A percentile compares a stretch with the other conserved stretches of the same genome.
phyloP scores from a whole-genome alignment of 2,113 vertebrate genomes.

The Egretta garzetta region DNA sequence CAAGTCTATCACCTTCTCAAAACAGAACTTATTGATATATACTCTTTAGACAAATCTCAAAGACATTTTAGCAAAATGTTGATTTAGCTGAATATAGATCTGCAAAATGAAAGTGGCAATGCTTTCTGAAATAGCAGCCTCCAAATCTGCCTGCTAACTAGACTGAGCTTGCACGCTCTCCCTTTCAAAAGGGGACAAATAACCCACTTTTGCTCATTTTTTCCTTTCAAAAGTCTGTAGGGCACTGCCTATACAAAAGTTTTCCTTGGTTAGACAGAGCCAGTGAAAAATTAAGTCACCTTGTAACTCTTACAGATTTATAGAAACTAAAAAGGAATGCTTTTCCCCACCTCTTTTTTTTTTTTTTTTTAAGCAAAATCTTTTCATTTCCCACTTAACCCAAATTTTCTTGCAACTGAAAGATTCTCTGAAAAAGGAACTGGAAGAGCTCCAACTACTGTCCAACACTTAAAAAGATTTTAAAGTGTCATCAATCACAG shows the following conservation, averaged over 20 bases:
- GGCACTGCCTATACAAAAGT: background rate
- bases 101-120: background rate
- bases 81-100: background rate
- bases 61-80: background rate
- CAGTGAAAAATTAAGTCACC: background rate
- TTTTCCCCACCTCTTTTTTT: background rate
- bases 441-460: slow-evolving; percentile 32
- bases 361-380: background rate
- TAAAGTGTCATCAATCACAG: slow-evolving; percentile 24
- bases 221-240: slow-evolving; percentile 7
- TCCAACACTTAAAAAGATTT: slow-evolving; percentile 28
- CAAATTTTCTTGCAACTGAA: background rate
- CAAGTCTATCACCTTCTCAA: background rate
- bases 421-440: slow-evolving; percentile 17
- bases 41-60: background rate
- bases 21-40: background rate
- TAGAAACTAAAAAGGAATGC: background rate
- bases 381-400: background rate
- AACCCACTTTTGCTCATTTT: background rate
- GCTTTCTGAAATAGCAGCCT: background rate
- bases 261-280: background rate
- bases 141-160: background rate
- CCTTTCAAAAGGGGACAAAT: slow-evolving; percentile 5
- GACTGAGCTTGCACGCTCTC: background rate
- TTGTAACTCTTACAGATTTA: background rate